phyloP scores from a whole-genome alignment of 2,888 invertebrate species.

The Pristionchus japonicus region DNA sequence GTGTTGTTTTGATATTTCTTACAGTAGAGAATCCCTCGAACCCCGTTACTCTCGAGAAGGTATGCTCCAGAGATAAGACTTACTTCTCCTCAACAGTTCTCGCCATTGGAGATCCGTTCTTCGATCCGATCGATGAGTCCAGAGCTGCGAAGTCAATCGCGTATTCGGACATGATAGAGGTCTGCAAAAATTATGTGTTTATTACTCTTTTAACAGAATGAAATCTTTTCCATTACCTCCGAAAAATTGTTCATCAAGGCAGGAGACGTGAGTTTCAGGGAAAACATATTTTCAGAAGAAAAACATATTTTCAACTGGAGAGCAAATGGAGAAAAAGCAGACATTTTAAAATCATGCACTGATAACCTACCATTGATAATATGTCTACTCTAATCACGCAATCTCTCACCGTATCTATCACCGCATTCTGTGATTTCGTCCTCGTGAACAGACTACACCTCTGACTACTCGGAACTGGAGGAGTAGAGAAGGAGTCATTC shows the following conservation, averaged over 20 bases:
- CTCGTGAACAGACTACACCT: constrained; percentile 2
- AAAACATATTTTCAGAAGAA: too few relatives aligned
- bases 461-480: background rate
- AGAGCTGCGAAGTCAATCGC: constrained; percentile 32
- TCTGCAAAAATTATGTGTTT: background rate
- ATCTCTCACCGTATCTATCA: background rate
- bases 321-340: background rate
- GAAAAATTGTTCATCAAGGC: too few relatives aligned
- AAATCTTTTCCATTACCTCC: too few relatives aligned
- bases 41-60: too few relatives aligned
- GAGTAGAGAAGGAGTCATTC: constrained; percentile 27
- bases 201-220: too few relatives aligned
- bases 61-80: too few relatives aligned
- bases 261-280: too few relatives aligned
- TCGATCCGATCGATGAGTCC: constrained; percentile 39
- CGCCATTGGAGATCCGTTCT: background rate
- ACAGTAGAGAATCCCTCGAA: too few relatives aligned
- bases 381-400: background rate
- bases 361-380: background rate
- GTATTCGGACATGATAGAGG: constrained; percentile 2
- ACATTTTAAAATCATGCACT: background rate
- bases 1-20: too few relatives aligned
- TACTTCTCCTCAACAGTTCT: background rate
- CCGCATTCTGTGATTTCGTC: constrained; percentile 15
- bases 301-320: too few relatives aligned